phyloP scores from a whole-genome alignment of 2,888 invertebrate genomes.

The Lepidocyrtoides sp. region DNA sequence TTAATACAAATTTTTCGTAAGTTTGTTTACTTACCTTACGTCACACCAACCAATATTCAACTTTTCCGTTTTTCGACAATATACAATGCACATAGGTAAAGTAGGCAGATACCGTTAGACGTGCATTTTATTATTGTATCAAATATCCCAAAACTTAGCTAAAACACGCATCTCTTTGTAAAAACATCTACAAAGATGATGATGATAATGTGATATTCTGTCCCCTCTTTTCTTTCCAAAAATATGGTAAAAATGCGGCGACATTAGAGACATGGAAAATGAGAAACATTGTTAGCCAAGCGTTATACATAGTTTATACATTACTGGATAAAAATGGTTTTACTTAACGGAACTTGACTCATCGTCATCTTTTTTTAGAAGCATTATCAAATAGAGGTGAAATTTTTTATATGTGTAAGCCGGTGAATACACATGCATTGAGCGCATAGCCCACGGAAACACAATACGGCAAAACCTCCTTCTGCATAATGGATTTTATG shows the following conservation, averaged over 20 bases:
- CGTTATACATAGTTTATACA: not conserved
- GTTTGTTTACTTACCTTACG: not conserved
- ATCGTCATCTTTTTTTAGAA: conserved; percentile 34
- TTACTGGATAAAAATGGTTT: conserved; percentile 2
- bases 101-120: conserved; percentile 60
- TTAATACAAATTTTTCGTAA: not conserved
- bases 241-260: conserved; percentile 49
- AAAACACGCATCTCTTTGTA: conserved; percentile 71
- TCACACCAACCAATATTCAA: not conserved
- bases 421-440: conserved; percentile 62
- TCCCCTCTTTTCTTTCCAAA: conserved; percentile 27
- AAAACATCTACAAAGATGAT: conserved; percentile 62
- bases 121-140: conserved; percentile 59
- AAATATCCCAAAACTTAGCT: conserved; percentile 64
- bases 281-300: conserved; percentile 5
- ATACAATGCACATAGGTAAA: conserved; percentile 58
- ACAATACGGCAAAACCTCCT: conserved; percentile 81
- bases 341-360: conserved; percentile 56
- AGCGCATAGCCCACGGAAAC: conserved; percentile 82
- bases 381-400: conserved; percentile 35
- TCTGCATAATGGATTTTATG: conserved; percentile 79
- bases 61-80: not conserved
- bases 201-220: not conserved
- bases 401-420: conserved; percentile 7
- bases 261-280: conserved; percentile 33